These are phyloP conservation scores for Acronicta leporina DNA, from an alignment of 2,888 invertebrate species.

Conservation along the genomic window DNA sequence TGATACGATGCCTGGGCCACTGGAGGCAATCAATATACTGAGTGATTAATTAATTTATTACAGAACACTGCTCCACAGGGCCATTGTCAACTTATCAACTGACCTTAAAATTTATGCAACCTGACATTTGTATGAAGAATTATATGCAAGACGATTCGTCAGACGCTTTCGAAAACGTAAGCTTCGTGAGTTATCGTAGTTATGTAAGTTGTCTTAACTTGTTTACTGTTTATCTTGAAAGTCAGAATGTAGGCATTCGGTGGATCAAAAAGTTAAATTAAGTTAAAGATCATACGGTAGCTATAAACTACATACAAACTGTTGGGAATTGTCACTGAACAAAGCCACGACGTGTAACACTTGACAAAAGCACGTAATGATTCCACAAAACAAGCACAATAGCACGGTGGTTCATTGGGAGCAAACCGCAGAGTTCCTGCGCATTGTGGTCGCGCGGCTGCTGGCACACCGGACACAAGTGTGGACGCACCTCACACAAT, in stretches of 20 bases:
- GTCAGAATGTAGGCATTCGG: slow-evolving; percentile 42
- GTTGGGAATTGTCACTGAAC: slow-evolving; percentile 57
- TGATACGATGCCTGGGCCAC: slow-evolving; percentile 73
- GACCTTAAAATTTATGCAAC: slow-evolving; percentile 67
- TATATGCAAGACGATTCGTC: slow-evolving; percentile 54
- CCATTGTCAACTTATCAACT: slow-evolving; percentile 68
- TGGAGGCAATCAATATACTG: slow-evolving; percentile 73
- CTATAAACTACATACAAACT: slow-evolving; percentile 37
- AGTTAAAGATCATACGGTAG: slow-evolving; percentile 18
- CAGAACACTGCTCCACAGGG: slow-evolving; percentile 70
- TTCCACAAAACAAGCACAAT: slow-evolving; percentile 61
- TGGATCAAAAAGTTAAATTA: slow-evolving; percentile 40
- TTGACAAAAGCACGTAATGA: slow-evolving; percentile 62
- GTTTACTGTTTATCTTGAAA: slow-evolving; percentile 49
- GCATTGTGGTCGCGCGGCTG: slow-evolving; percentile 68
- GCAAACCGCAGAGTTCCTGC: slow-evolving; percentile 81
- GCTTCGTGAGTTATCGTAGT: slow-evolving; percentile 51
- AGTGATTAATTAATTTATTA: slow-evolving; percentile 74
- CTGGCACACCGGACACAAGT: slow-evolving; percentile 35
- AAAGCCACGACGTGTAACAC: slow-evolving; percentile 58
- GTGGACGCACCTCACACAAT: slow-evolving; percentile 54
- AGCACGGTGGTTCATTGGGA: slow-evolving; percentile 60
- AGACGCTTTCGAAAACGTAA: slow-evolving; percentile 64
- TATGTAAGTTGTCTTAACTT: slow-evolving; percentile 61
- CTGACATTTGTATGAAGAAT: slow-evolving; percentile 62